phyloP scores from a whole-genome alignment of 2,113 vertebrate species.

The Caretta caretta region DNA sequence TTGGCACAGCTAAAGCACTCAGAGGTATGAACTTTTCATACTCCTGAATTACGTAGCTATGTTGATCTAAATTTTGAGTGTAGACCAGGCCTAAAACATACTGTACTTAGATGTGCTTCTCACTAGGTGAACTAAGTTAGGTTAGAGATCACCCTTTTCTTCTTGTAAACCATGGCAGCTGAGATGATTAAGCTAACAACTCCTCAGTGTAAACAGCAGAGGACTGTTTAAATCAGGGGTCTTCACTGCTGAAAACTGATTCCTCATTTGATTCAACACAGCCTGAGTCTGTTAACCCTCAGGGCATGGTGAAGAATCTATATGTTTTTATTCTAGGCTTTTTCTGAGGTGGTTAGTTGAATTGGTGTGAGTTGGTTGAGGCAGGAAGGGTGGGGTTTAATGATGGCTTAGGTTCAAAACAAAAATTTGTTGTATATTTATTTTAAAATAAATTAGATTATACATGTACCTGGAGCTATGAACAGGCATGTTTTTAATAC shows the following conservation, averaged over 20 bases:
- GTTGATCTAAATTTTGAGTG: too few species aligned
- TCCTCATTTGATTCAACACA: conserved; percentile 6
- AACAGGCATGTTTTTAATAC: neutral
- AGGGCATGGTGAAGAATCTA: neutral
- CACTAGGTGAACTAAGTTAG: neutral
- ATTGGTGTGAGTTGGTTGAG: neutral
- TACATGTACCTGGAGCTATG: neutral
- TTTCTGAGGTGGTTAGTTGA: neutral
- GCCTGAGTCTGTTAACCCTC: neutral
- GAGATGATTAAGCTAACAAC: neutral
- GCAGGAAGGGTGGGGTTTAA: neutral
- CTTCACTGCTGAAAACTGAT: neutral
- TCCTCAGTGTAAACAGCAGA: neutral
- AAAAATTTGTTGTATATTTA: neutral
- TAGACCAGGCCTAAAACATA: too few species aligned
- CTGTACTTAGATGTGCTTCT: rapidly evolving
- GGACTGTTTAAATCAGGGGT: neutral
- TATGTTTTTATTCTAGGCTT: conserved; percentile 3
- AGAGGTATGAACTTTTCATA: too few species aligned
- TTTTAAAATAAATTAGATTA: conserved; percentile 15
- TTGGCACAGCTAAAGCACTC: too few species aligned
- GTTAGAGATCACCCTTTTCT: neutral
- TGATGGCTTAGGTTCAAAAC: conserved; percentile 16
- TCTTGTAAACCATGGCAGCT: neutral
- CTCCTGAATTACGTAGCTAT: too few species aligned